phyloP scores from a whole-genome alignment of 2,797 vertebrate genomes.

The Avahi laniger region DNA sequence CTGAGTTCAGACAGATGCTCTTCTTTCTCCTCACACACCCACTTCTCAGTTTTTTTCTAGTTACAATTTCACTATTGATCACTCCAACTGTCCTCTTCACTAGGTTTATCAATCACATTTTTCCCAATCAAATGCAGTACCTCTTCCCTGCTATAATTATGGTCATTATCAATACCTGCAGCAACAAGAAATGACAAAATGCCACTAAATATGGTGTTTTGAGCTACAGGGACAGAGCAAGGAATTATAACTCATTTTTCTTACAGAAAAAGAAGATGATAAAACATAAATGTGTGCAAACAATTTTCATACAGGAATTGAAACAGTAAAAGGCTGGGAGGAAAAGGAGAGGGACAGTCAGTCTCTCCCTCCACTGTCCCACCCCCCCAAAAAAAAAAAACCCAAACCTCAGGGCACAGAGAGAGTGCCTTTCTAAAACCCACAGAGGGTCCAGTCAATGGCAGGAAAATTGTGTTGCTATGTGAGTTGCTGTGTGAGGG shows the following conservation, averaged over 20 bases:
- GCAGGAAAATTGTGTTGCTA: not conserved
- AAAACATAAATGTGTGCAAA: not conserved
- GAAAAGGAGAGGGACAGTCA: not conserved
- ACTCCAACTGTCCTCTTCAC: not conserved
- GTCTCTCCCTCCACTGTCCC: no score
- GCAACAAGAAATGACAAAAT: not conserved
- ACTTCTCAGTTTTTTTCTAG: not conserved
- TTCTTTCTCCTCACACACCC: not conserved
- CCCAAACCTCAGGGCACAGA: not conserved
- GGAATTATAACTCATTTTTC: not conserved
- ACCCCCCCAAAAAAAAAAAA: not conserved
- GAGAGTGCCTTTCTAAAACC: not conserved
- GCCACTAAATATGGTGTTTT: not conserved
- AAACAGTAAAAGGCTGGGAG: not conserved
- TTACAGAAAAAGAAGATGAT: not conserved
- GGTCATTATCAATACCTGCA: not conserved
- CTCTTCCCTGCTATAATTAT: not conserved
- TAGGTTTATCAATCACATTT: not conserved
- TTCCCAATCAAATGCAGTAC: not conserved
- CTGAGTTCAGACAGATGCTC: not conserved
- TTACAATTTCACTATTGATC: not conserved
- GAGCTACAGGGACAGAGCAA: not conserved
- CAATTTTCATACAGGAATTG: not conserved
- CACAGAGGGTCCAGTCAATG: rapidly evolving
- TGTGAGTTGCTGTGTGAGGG: not conserved